Base-by-base conservation (phyloP, 2,888 invertebrate genomes). In the Acholoe squamosa region DNA sequence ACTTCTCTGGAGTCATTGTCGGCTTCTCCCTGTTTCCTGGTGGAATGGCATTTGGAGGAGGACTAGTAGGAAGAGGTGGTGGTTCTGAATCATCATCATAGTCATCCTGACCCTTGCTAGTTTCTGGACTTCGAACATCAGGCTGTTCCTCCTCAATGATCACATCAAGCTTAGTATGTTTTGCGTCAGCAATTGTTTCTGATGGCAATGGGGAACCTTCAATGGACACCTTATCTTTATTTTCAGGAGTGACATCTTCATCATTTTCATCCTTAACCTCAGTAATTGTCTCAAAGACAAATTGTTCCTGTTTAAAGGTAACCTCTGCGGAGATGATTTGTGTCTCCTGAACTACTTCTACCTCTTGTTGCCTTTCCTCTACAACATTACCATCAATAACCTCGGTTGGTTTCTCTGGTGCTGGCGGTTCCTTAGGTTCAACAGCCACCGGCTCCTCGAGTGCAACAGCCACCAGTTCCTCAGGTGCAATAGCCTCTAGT, bases 231-330 rank as follows among this genome's bases (percentile, higher is more conserved):
- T 61, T 61, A n/a, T 61, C 61, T 61, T 19, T 61, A 3, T 0
- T 19, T 19, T 61, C 61, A 10, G 67, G 67, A 12, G n/a, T 19
- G 12, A 14, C 54, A 7, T 19, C 14, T n/a, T 61, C n/a, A n/a
- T 14, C 14, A 3, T 19, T 61, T 3, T n/a, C 22, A 3, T 61
- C 61, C 14, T 22, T 22, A n/a, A 3, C 84, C 84, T 84, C 84
- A 19, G 34, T 84, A 12, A 84, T 25, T n/a, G 43, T 51, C 84
- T 84, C 84, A 10, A 84, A 25, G 43, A 84, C 84, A 1, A 84
- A 19, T 34, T 84, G n/a, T 19, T 84, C 25, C 84, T 84, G 34
- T 5, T 19, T 22, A 22, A 51, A 34, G 19, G 84, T 51, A 16
- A 84, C 84, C 34, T 51, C 51, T 1, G 43, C 84, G 3, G 16